Percentiles rank a stretch among this genome's conserved stretches.
Evolutionary conservation across 2,888 invertebrate genomes (phyloP).

Genomic region (Anthophora plumipes): DNA sequence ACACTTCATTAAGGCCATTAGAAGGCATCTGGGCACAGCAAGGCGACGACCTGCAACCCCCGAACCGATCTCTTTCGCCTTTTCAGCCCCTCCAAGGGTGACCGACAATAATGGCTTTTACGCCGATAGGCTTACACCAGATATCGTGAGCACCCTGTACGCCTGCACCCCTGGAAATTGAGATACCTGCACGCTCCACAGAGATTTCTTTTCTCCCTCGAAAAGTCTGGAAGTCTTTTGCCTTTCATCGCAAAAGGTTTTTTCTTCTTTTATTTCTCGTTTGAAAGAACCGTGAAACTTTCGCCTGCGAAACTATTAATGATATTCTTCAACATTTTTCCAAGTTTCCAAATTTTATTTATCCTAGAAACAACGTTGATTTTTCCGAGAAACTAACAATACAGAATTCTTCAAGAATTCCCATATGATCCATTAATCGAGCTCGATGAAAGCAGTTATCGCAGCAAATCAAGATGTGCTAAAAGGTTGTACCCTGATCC

Average conservation of each 20-base stretch:
- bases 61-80: conserved; percentile 68
- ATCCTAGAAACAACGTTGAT: too few species aligned
- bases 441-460: conserved; percentile 17
- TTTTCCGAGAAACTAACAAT: too few species aligned
- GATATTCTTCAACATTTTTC: too few species aligned
- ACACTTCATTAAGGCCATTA: conserved; percentile 84
- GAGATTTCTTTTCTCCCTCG: conserved; percentile 10
- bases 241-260: too few species aligned
- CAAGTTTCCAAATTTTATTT: too few species aligned
- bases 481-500: conserved; percentile 52
- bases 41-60: conserved; percentile 67
- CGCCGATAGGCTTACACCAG: conserved; percentile 68
- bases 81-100: conserved; percentile 64
- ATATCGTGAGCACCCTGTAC: conserved; percentile 60
- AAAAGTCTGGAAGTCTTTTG: neutral
- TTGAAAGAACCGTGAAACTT: too few species aligned
- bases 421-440: neutral
- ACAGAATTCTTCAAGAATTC: too few species aligned
- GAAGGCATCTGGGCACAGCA: conserved; percentile 77
- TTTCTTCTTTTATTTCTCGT: too few species aligned
- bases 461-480: conserved; percentile 35
- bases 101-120: conserved; percentile 68
- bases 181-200: conserved; percentile 58
- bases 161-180: conserved; percentile 55
- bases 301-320: too few species aligned